Conservation (phyloP, 2,113 vertebrate genomes). For the Aegithalos caudatus region DNA sequence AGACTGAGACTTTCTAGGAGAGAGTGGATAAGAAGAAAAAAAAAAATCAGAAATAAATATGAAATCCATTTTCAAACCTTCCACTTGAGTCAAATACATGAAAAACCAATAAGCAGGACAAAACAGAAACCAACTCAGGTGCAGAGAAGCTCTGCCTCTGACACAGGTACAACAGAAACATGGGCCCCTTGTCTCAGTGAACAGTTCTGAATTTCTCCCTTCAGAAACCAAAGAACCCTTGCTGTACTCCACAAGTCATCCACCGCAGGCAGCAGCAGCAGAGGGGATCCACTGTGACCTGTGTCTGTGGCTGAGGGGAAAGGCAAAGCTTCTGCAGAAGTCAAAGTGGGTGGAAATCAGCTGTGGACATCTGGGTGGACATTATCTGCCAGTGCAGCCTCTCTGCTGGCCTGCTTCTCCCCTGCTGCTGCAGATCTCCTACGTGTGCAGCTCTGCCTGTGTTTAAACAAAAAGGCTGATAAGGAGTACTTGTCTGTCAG, state of each 20-base stretch:
- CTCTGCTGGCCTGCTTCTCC: neutral
- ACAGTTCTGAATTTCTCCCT: neutral
- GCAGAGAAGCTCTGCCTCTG: neutral
- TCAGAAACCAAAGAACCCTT: neutral
- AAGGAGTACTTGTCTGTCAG: slow-evolving; percentile 60
- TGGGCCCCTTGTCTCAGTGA: neutral
- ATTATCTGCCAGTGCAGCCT: neutral
- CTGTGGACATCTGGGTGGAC: neutral
- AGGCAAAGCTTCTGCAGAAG: neutral
- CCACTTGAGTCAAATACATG: neutral
- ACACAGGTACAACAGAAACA: neutral
- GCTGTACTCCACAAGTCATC: neutral
- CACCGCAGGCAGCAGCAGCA: neutral
- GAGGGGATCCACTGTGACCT: neutral
- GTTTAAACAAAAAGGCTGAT: slow-evolving; percentile 52
- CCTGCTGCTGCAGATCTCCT: neutral
- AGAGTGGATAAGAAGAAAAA: neutral
- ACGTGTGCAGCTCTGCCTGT: neutral
- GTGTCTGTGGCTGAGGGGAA: neutral
- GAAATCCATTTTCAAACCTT: neutral
- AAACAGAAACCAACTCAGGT: neutral
- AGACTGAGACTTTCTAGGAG: neutral
- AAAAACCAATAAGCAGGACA: neutral
- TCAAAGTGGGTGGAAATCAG: neutral
- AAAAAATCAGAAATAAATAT: neutral